Base-by-base conservation (phyloP, 1,140 invertebrate species). In the Calosoma granatense region DNA sequence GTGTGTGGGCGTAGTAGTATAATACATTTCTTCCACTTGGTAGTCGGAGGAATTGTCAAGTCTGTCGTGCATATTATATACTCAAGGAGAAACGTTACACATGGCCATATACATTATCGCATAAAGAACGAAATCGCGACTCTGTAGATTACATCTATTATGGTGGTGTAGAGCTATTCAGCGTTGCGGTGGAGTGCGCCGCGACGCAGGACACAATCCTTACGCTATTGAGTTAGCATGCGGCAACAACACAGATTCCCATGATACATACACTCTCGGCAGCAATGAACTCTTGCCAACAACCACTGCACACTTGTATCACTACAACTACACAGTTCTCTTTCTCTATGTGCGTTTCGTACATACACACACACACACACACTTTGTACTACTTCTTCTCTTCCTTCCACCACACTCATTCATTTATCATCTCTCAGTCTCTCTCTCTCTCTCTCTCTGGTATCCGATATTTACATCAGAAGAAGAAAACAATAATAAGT, bases 81-180 rank as follows among this genome's bases (percentile, higher is more conserved):
- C 26, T 36, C 26, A 36, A 6, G n/a, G 26, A 6, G 26, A 6
- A n/a, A n/a, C 41, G 41, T 17, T 9, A 17, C 41, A 17, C 17
- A 17, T 12, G 41, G 41, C 41, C 17, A 47, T 17, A 17, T 47
- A 47, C 41, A 47, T 47, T 47, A 47, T 47, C 41, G 41, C 41
- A 47, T 47, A 47, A 47, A 47, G 41, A 47, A 47, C 41, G 41
- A 47, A 47, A 47, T 47, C 41, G 41, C 41, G 26, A 30, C 26
- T 30, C 26, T n/a, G 26, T 47, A 47, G 41, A 47, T 47, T 47
- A 47, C 41, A 47, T 47, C 41, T 47, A 47, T 47, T 47, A 47
- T 47, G 41, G 41, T 47, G 9, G 26, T 47, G 41, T 47, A 17
- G 41, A 47, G 41, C 41, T 17, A 47, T 47, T 47, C 41, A 47